These are phyloP conservation scores for Armadillidium nasatum DNA, from an alignment of 1,140 invertebrate genomes.

Conservation along the genomic window DNA sequence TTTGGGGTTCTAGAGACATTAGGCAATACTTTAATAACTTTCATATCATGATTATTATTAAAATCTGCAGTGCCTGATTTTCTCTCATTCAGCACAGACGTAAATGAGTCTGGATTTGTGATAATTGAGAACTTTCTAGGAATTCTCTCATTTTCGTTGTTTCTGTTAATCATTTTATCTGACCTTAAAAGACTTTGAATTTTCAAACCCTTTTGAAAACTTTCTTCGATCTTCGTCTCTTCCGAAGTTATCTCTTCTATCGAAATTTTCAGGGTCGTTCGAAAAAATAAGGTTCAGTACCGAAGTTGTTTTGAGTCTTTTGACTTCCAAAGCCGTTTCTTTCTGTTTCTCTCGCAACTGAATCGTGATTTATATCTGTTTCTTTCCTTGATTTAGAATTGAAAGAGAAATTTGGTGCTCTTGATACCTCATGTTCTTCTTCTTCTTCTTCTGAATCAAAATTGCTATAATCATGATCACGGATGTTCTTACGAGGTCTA, in stretches of 20 bases:
- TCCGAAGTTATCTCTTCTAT: not conserved
- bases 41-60: too few species aligned
- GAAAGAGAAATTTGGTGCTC: too few species aligned
- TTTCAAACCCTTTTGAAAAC: not conserved
- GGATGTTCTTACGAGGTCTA: too few species aligned
- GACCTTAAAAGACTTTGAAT: not conserved
- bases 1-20: too few species aligned
- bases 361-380: too few species aligned
- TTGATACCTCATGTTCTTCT: too few species aligned
- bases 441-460: too few species aligned
- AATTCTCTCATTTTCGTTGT: not conserved
- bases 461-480: too few species aligned
- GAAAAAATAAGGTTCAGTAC: conserved; percentile 1
- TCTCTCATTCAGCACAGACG: not conserved
- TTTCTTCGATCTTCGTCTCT: not conserved
- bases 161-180: not conserved
- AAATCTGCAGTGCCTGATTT: too few species aligned
- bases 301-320: not conserved
- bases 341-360: not conserved
- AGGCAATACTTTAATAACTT: too few species aligned
- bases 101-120: not conserved
- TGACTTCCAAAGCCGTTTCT: not conserved
- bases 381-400: too few species aligned
- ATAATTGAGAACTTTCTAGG: not conserved
- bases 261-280: not conserved